Evolutionary conservation across 2,888 invertebrate species (phyloP), one percentile per base, ranked within the genome.

Genomic region (Agrotis ipsilon): DNA sequence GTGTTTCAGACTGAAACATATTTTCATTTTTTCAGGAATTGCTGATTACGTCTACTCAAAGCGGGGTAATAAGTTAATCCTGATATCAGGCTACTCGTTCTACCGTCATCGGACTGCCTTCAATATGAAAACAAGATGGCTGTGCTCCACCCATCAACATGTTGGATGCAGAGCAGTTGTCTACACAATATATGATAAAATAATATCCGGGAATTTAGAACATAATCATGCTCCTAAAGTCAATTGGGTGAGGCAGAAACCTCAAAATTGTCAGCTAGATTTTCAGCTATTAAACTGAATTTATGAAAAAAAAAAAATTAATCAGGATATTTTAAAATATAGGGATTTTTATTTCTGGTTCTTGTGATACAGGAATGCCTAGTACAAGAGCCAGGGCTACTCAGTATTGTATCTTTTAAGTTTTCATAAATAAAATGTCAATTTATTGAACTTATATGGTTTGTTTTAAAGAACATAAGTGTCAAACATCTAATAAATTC

Each of bases 81-180:
- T 70, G 32, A 13, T 73, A 19, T 52, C 45, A 3, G 74, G 70
- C 11, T 71, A 63, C 39, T 52, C 74, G 16, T 71, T 46, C 3
- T 71, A 43, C 14, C 70, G 74, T 4, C 45, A 63, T 7, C 45
- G 74, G 19, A 73, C 52, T 18, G 54, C 39, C 39, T 39, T 39
- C 1, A 3, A 3, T 16, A 46, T 43, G 5, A 72, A 72, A 32
- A 66, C 55, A 49, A 66, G 75, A 66, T 72, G 72, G 72, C 21
- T 66, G 16, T 75, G 75, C 19, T 72, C 67, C 2, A 72, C 72
- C 7, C 75, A 72, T 45, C 75, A 74, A 18, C 18, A 14, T 3
- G 14, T 45, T 1, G 45, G 75, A 18, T 72, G 72, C 18, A 74
- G n/a, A 49, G 66, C 75, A 13, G 75, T 66, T 24, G 48, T 74